Percentiles rank a stretch among this genome's conserved stretches.
phyloP scores from a whole-genome alignment of 1,140 invertebrate genomes.

The Cotesia chilonis region DNA sequence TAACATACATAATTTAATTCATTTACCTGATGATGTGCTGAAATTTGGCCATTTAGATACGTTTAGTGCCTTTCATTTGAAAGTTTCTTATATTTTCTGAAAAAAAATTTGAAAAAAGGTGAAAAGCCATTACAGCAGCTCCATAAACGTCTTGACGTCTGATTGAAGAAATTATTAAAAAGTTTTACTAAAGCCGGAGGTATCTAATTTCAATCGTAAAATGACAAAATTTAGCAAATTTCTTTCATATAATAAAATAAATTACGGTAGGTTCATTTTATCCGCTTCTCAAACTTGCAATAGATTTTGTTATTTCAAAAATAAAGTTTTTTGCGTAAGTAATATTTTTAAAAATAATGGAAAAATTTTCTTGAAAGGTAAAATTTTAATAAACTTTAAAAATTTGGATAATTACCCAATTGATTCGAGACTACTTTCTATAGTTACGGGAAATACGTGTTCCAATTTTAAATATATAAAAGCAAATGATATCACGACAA shows the following conservation, averaged over 20 bases:
- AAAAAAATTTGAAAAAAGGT: slow-evolving; percentile 32
- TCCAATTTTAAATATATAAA: background rate
- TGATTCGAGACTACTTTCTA: background rate
- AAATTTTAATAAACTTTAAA: background rate
- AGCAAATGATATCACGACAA: background rate
- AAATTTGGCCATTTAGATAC: slow-evolving; percentile 30
- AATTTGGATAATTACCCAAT: slow-evolving; percentile 1
- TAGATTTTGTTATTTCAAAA: background rate
- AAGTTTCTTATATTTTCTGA: slow-evolving; percentile 30
- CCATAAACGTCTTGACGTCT: slow-evolving; percentile 7
- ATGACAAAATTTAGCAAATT: background rate
- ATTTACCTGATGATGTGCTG: slow-evolving; percentile 30
- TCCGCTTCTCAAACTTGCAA: background rate
- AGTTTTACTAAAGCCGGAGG: slow-evolving; percentile 13
- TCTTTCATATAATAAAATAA: slow-evolving; percentile 11
- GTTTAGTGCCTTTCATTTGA: slow-evolving; percentile 37
- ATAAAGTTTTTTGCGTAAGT: background rate
- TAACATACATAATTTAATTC: slow-evolving; percentile 39
- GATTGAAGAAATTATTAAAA: slow-evolving; percentile 43
- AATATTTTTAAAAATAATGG: background rate
- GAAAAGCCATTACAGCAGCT: slow-evolving; percentile 36
- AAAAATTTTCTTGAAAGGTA: background rate
- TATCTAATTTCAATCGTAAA: background rate
- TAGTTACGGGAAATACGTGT: background rate
- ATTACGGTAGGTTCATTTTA: background rate